Conservation (phyloP, 2,113 vertebrate species). For the Equus quagga region DNA sequence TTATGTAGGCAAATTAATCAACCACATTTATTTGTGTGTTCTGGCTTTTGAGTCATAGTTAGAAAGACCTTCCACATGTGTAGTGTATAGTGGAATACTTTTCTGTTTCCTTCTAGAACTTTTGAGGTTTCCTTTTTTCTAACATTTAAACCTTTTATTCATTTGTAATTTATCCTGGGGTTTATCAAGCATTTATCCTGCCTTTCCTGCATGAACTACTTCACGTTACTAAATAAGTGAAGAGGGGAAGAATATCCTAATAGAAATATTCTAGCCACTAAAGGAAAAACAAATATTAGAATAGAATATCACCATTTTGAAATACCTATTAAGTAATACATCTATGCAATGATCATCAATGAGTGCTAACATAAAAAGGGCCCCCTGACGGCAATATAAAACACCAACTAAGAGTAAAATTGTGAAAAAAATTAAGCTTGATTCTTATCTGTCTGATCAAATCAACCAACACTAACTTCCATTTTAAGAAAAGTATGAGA, state of each 20-base stretch:
- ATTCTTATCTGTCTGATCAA: not conserved
- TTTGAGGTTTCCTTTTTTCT: not conserved
- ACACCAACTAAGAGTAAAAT: not conserved
- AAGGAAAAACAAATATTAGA: not conserved
- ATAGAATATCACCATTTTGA: not conserved
- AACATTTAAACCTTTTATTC: not conserved
- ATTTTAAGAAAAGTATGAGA: not conserved
- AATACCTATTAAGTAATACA: not conserved
- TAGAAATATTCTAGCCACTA: not conserved
- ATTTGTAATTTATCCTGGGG: not conserved
- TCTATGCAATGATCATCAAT: not conserved
- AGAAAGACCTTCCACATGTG: not conserved
- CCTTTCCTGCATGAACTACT: not conserved
- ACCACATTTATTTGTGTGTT: not conserved
- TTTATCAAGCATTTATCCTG: not conserved
- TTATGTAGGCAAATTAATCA: not conserved
- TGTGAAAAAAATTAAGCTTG: not conserved
- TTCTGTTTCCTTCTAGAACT: not conserved
- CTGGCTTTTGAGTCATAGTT: not conserved
- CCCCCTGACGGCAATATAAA: not conserved
- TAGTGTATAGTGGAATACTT: not conserved
- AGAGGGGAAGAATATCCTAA: not conserved
- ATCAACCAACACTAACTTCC: not conserved
- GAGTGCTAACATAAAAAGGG: not conserved
- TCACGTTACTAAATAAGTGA: not conserved